phyloP scores from a whole-genome alignment of 92 coral and sea anemone genomes.

The Epizoanthus scotinus region DNA sequence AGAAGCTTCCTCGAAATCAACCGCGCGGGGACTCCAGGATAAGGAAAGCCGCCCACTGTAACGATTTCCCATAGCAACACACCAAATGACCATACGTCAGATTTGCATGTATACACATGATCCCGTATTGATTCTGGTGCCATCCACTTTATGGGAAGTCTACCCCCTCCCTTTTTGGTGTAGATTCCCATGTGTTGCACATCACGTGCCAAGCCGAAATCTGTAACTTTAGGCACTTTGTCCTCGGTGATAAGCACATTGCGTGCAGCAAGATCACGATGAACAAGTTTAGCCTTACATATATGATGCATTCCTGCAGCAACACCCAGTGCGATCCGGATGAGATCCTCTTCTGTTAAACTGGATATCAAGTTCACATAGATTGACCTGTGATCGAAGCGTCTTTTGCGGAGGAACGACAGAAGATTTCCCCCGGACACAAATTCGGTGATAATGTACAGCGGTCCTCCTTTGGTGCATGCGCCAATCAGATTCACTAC shows the following conservation, averaged over 20 bases:
- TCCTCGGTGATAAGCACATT: conserved; percentile 41
- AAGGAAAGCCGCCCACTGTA: conserved; percentile 78
- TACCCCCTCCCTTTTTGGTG: conserved; percentile 50
- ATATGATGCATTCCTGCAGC: too few species aligned
- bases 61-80: conserved; percentile 78
- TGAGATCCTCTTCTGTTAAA: too few species aligned
- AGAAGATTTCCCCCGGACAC: conserved; percentile 69
- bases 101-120: conserved; percentile 64
- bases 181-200: conserved; percentile 38
- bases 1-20: conserved; percentile 58
- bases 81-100: conserved; percentile 86
- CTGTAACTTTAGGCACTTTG: conserved; percentile 45
- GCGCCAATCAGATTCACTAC: conserved; percentile 62
- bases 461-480: conserved; percentile 59
- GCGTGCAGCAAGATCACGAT: conserved; percentile 53
- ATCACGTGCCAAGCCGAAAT: conserved; percentile 50
- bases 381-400: neutral
- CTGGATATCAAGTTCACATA: too few species aligned
- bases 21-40: conserved; percentile 67
- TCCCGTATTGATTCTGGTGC: conserved; percentile 68
- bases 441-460: conserved; percentile 62
- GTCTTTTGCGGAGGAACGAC: conserved; percentile 48
- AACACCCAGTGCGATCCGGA: too few species aligned
- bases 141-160: conserved; percentile 80
- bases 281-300: conserved; percentile 31